Conservation (phyloP, 2,113 vertebrate genomes). For the Vulpes lagopus region DNA sequence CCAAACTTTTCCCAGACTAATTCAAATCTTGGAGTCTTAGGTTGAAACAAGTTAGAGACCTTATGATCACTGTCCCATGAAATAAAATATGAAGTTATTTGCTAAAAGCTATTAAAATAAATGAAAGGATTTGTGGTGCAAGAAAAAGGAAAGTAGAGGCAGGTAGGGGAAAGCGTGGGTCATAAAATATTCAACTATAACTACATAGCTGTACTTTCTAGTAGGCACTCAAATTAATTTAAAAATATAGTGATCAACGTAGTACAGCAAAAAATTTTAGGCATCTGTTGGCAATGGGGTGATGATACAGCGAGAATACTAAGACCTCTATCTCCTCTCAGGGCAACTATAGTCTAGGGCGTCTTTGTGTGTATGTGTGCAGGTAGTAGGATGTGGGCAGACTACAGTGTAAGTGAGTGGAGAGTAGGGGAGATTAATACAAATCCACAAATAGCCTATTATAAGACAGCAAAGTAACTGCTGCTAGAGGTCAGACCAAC, state of each 20-base stretch:
- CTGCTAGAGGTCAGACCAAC: neutral
- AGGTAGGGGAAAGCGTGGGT: neutral
- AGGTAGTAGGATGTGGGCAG: neutral
- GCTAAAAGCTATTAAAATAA: constrained; percentile 52
- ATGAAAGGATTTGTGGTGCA: constrained; percentile 37
- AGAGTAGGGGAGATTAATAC: neutral
- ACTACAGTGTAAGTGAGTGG: neutral
- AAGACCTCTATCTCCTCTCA: neutral
- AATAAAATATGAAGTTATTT: constrained; percentile 48
- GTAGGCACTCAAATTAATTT: constrained; percentile 50
- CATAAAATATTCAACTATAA: constrained; percentile 35
- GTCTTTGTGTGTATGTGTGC: neutral
- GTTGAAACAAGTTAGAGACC: constrained; percentile 39
- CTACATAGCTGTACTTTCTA: constrained; percentile 11
- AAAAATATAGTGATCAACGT: constrained; percentile 31
- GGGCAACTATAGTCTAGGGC: neutral
- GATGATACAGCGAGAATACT: neutral
- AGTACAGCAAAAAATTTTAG: constrained; percentile 1
- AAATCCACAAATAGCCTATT: neutral
- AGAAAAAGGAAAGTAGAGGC: constrained; percentile 59
- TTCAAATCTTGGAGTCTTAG: constrained; percentile 62
- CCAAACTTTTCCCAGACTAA: constrained; percentile 51
- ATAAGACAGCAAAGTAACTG: neutral
- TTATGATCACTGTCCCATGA: constrained; percentile 29
- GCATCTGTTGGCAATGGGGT: neutral